phyloP scores from a whole-genome alignment of 2,113 vertebrate genomes.

The Calyptommatus sinebrachiatus region DNA sequence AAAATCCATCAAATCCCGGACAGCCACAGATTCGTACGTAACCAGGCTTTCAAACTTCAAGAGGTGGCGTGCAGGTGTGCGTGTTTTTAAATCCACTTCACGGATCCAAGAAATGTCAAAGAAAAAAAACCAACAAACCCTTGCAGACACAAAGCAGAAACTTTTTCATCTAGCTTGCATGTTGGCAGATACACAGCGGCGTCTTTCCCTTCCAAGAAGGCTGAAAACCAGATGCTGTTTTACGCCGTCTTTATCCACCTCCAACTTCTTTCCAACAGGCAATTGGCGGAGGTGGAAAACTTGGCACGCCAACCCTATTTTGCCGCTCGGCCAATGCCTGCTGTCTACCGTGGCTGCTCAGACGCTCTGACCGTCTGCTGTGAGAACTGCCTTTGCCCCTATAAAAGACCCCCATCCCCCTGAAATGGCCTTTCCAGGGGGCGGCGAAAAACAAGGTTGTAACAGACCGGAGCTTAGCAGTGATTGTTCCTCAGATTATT shows the following conservation, averaged over 20 bases:
- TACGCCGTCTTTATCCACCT: no score
- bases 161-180: no score
- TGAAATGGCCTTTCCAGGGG: not conserved
- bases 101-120: no score
- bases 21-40: no score
- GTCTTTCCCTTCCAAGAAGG: not conserved
- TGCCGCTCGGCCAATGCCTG: not conserved
- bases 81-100: no score
- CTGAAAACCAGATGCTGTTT: no score
- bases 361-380: no score
- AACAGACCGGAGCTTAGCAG: not conserved
- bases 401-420: not conserved
- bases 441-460: not conserved
- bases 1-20: no score
- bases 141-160: no score
- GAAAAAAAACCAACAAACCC: no score
- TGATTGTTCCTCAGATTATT: not conserved
- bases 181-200: not conserved
- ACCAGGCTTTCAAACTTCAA: no score
- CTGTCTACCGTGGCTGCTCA: not conserved
- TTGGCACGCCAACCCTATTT: not conserved
- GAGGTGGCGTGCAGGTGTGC: no score
- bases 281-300: not conserved
- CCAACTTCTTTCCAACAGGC: not conserved
- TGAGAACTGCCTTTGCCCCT: not conserved